Base-by-base conservation (phyloP, 2,797 vertebrate species). In the Anas bernieri region DNA sequence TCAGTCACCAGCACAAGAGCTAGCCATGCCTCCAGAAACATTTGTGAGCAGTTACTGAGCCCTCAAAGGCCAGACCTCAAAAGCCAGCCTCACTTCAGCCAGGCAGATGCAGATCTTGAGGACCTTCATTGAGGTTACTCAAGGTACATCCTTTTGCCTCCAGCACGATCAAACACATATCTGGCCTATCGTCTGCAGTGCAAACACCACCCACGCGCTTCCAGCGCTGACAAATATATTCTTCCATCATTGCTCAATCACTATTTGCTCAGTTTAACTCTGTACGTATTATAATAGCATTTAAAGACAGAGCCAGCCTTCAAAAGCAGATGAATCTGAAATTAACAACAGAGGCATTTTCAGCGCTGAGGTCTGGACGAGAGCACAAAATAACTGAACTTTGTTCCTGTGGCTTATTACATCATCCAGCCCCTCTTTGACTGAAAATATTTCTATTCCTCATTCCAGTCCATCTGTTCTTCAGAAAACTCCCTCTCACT, bases 341-440 rank as follows among this genome's bases (percentile, higher is more conserved):
- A 93, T 95, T 84, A 96, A 90, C 92, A 95, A 91, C 92, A 96
- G 91, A 94, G 75, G 86, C 83, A 93, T 96, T 95, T 96, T 93
- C 2, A 64, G 1, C 72, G 93, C 90, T 41, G 92, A 96, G 96
- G 91, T 94, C 92, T 95, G 83, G 74, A 94, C 50, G 77, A 97
- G 88, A 94, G 72, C 90, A 84, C 76, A 91, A 96, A 96, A 96
- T 95, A 95, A 94, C 91, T 92, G 91, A 95, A 96, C 94, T 96
- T 94, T 97, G 90, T 92, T 96, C 94, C 92, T 96, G 96, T 93
- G 94, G 94, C 86, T 96, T 94, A 90, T 96, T 95, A 96, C 96
- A 97, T 97, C 96, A 96, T 82, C 74, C 10, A 1, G 88, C 48
- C 83, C 68, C 67, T 92, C 87, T 96, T 59, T 91, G 91, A 96